These are phyloP conservation scores for Pagrus major DNA, from an alignment of 2,113 vertebrate genomes.

Conservation along the genomic window DNA sequence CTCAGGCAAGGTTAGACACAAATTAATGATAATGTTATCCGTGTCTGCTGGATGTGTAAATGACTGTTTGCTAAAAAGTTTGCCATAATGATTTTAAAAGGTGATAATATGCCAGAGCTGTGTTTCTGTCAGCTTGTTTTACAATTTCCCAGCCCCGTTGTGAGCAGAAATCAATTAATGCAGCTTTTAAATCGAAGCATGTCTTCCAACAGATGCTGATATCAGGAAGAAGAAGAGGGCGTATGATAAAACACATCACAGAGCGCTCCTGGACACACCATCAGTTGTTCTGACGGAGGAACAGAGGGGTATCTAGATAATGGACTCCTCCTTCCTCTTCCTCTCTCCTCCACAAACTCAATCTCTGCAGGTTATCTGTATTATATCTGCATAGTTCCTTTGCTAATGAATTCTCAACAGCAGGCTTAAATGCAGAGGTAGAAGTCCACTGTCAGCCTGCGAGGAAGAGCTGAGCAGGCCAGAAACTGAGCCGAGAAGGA, in stretches of 20 bases:
- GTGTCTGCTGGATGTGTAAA: not conserved
- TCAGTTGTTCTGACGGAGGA: conserved; percentile 33
- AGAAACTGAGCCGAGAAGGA: conserved; percentile 21
- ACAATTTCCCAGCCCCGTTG: not conserved
- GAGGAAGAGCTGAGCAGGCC: conserved; percentile 17
- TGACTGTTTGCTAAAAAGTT: not conserved
- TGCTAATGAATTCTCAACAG: conserved; percentile 36
- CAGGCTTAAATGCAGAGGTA: conserved; percentile 8
- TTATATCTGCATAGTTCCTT: conserved; percentile 10
- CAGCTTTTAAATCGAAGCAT: not conserved
- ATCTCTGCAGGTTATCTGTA: not conserved
- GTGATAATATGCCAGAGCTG: not conserved
- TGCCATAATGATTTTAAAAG: not conserved
- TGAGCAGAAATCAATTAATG: not conserved
- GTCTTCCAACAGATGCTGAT: conserved; percentile 23
- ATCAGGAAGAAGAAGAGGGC: not conserved
- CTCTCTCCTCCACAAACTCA: conserved; percentile 15
- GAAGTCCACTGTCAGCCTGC: conserved; percentile 11
- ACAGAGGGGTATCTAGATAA: conserved; percentile 43
- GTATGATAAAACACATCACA: conserved; percentile 1
- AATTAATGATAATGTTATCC: not conserved
- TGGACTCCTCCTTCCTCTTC: conserved; percentile 13
- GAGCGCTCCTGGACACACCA: conserved; percentile 20
- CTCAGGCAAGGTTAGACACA: too few species aligned
- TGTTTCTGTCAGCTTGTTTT: not conserved